phyloP scores from a whole-genome alignment of 2,888 invertebrate genomes.

The Ornithoptera alexandrae region DNA sequence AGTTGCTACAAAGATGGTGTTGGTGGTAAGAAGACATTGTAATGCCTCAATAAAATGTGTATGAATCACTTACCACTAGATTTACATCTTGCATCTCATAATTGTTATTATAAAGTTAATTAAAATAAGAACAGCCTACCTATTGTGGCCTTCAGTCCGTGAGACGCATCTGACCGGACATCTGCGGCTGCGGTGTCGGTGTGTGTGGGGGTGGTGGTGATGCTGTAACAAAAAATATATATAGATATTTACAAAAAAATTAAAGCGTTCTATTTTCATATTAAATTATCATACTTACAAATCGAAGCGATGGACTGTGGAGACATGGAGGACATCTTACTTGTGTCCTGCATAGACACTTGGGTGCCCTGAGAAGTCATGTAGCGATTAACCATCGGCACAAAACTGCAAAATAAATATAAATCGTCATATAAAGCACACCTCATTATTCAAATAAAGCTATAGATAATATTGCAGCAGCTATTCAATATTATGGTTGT shows the following conservation, averaged over 20 bases:
- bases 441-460: too few relatives aligned
- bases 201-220: conserved; percentile 77
- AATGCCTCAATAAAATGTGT: background rate
- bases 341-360: conserved; percentile 75
- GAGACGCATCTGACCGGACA: conserved; percentile 70
- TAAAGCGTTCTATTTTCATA: too few relatives aligned
- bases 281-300: conserved; percentile 53
- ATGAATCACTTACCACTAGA: conserved; percentile 29
- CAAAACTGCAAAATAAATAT: conserved; percentile 58
- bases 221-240: conserved; percentile 44
- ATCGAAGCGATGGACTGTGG: conserved; percentile 77
- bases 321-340: conserved; percentile 76
- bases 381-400: conserved; percentile 77
- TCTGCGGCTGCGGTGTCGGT: conserved; percentile 74
- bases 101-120: background rate
- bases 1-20: too few relatives aligned
- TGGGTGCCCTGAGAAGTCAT: conserved; percentile 79
- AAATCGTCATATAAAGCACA: background rate
- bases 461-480: too few relatives aligned
- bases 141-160: conserved; percentile 64
- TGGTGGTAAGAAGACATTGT: too few relatives aligned
- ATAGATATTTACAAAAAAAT: too few relatives aligned
- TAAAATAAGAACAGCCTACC: conserved; percentile 35
- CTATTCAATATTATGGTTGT: too few relatives aligned
- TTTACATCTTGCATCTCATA: background rate